phyloP scores from a whole-genome alignment of 2,888 invertebrate species.

The Chromoteleia sp. region DNA sequence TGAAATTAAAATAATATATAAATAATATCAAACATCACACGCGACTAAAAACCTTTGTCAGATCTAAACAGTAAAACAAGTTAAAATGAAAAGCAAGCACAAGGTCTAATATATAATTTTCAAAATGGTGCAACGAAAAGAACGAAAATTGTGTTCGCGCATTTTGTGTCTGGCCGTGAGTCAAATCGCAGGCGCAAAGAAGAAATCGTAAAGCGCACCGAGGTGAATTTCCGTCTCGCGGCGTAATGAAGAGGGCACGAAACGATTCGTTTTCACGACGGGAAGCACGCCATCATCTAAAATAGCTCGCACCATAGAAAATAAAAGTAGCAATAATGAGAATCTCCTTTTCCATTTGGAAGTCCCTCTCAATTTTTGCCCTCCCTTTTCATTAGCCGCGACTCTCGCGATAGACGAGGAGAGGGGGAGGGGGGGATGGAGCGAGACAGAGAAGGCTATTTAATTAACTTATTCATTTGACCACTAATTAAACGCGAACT shows the following conservation, averaged over 20 bases:
- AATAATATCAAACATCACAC: too few species aligned
- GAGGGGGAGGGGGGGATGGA: background rate
- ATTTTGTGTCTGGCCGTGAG: background rate
- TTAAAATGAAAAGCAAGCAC: too few species aligned
- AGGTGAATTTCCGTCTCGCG: constrained; percentile 36
- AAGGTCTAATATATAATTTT: background rate
- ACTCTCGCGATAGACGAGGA: too few species aligned
- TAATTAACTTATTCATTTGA: constrained; percentile 83
- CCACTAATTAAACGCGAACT: constrained; percentile 83
- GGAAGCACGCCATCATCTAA: constrained; percentile 67
- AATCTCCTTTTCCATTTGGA: constrained; percentile 21
- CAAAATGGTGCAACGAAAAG: background rate
- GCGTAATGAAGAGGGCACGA: constrained; percentile 68
- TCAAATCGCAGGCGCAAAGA: background rate
- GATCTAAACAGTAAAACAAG: too few species aligned
- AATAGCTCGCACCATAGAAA: constrained; percentile 42
- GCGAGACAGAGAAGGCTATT: constrained; percentile 58
- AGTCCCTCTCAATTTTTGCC: too few species aligned
- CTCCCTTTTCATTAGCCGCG: too few species aligned
- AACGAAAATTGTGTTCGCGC: background rate
- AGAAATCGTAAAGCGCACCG: constrained; percentile 39
- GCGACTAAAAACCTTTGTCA: too few species aligned
- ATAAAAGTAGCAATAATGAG: constrained; percentile 24
- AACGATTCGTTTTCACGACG: constrained; percentile 72
- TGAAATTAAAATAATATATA: too few species aligned